Evolutionary conservation across 2,888 invertebrate genomes (phyloP).

Genomic region (Galerucella nymphaeae): DNA sequence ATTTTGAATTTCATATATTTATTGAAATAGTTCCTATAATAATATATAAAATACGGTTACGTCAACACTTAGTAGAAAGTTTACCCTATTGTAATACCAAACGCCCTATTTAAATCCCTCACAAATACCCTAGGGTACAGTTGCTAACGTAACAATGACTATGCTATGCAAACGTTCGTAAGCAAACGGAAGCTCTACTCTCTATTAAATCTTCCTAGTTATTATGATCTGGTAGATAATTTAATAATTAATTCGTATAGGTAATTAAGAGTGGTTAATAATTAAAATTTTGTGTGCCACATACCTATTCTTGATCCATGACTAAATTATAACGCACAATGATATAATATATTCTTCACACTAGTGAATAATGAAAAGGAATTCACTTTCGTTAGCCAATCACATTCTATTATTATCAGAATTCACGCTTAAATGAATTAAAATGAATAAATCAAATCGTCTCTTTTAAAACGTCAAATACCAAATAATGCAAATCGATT

Average conservation of each 20-base stretch:
- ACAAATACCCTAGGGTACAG: slow-evolving; percentile 13
- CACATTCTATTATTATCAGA: too few relatives aligned
- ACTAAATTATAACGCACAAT: too few relatives aligned
- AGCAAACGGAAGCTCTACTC: slow-evolving; percentile 10
- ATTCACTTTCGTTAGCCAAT: too few relatives aligned
- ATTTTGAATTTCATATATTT: too few relatives aligned
- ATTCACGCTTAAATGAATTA: too few relatives aligned
- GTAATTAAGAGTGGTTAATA: neutral
- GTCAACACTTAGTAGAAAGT: neutral
- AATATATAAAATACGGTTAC: neutral
- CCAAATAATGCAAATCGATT: too few relatives aligned
- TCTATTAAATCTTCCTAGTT: slow-evolving; percentile 13
- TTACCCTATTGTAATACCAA: slow-evolving; percentile 5
- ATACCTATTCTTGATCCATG: neutral
- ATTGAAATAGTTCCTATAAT: too few relatives aligned
- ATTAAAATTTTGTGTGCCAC: neutral
- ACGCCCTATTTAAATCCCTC: neutral
- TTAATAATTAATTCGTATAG: slow-evolving; percentile 19
- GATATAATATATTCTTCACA: too few relatives aligned
- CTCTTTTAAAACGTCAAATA: too few relatives aligned
- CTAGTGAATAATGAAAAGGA: too few relatives aligned
- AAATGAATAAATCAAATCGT: too few relatives aligned
- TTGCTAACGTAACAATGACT: slow-evolving; percentile 23
- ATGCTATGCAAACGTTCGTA: slow-evolving; percentile 10
- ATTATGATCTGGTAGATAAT: slow-evolving; percentile 25